Evolutionary conservation across 2,888 invertebrate genomes (phyloP), one percentile per base, ranked within the genome.

Genomic region (Seira ritae): DNA sequence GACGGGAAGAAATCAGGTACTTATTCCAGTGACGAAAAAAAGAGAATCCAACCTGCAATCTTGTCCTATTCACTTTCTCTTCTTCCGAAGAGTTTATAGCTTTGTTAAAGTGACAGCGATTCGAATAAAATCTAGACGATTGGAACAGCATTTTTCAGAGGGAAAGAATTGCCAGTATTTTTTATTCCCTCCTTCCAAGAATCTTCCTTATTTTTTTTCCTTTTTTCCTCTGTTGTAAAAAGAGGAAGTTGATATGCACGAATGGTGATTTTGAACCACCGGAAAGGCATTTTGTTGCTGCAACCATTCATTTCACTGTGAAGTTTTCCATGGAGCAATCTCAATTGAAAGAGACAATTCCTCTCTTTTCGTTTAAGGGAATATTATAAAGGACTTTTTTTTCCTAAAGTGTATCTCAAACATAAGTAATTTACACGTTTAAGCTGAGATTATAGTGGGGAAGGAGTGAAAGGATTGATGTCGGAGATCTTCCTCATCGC

Each of bases 21-120:
- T 50, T 50, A n/a, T 50, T 15, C 12, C 50, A 50, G 12, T 12
- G 12, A 15, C 12, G 15, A n/a, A 31, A 4, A 31, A 31, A 31
- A 31, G 31, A 8, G 31, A 31, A 31, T 2, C 50, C 50, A 50
- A 8, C 17, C 50, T 50, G 50, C 50, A 50, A 50, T 50, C 50
- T n/a, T 50, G 50, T 50, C 55, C 3, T 62, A 24, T 24, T 22
- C 66, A 66, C 42, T 62, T 31, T 46, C n/a, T 6, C 37, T 60
- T 75, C 50, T 46, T 19, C 69, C 2, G 6, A 50, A 50, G 50
- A 50, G 50, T 50, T 50, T 50, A 50, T 50, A 69, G 37, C 55
- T 69, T 75, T 67, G 22, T 20, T 6, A 76, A 71, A 66, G 62
- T 71, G 78, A 78, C 78, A 66, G 23, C 66, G 37, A 65, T 71